phyloP scores from a whole-genome alignment of 2,797 vertebrate species.

The Falco novaeseelandiae region DNA sequence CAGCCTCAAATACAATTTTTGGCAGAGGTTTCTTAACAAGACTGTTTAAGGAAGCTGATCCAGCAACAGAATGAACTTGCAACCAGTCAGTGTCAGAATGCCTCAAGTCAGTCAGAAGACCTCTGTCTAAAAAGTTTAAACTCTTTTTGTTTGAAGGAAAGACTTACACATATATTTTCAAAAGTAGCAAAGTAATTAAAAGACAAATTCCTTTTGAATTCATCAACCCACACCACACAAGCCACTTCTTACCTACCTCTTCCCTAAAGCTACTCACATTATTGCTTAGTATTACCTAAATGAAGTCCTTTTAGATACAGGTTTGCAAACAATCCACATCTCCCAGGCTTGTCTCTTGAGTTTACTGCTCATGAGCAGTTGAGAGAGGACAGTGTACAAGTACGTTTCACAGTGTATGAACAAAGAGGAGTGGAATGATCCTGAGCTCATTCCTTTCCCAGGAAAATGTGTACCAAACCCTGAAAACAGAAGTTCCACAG shows the following conservation, averaged over 20 bases:
- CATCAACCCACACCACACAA: background rate
- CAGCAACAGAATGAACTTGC: conserved; percentile 27
- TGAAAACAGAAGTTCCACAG: background rate
- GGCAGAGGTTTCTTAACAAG: background rate
- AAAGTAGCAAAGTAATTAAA: conserved; percentile 23
- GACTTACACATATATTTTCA: background rate
- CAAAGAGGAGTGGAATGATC: background rate
- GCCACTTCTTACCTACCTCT: background rate
- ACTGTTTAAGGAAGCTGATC: background rate
- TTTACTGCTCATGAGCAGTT: background rate
- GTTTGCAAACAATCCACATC: background rate
- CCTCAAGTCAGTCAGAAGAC: background rate
- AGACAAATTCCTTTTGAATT: conserved; percentile 6
- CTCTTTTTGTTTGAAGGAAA: conserved; percentile 12
- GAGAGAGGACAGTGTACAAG: background rate
- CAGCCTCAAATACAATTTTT: background rate
- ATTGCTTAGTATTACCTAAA: background rate
- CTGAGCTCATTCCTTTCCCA: background rate
- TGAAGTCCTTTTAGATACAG: background rate
- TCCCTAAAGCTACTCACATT: background rate
- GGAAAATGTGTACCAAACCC: background rate
- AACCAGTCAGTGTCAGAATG: background rate
- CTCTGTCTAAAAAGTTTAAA: conserved; percentile 15
- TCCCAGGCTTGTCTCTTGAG: background rate
- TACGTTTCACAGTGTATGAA: background rate